A percentile compares a stretch with the other conserved stretches of the same genome.
phyloP scores from a whole-genome alignment of 2,113 vertebrate genomes.

The human region DNA sequence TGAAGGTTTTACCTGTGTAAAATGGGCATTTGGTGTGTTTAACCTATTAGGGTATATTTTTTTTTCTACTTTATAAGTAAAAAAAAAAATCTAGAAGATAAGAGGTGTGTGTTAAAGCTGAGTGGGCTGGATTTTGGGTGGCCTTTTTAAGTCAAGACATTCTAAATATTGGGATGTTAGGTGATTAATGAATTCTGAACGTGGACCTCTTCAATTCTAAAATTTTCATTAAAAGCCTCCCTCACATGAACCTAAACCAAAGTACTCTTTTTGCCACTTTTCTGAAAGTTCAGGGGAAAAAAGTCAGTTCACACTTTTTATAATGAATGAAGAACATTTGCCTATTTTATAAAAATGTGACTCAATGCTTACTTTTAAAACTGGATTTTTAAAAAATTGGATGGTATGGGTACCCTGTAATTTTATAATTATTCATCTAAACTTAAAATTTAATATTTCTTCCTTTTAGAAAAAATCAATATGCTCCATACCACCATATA shows the following conservation, averaged over 20 bases:
- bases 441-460: not conserved
- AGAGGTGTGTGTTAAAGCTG: not conserved
- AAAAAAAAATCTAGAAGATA: not conserved
- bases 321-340: not conserved
- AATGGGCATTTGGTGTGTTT: not conserved
- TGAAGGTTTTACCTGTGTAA: not conserved
- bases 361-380: conserved; percentile 4
- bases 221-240: not conserved
- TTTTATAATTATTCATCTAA: conserved; percentile 1
- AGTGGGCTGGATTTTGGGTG: not conserved
- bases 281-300: not conserved
- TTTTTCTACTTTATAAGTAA: not conserved
- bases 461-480: not conserved
- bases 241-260: not conserved
- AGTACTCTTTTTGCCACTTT: conserved; percentile 20
- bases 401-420: not conserved
- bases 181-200: not conserved
- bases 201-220: not conserved
- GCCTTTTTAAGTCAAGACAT: not conserved
- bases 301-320: not conserved
- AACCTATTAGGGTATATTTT: not conserved
- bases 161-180: not conserved
- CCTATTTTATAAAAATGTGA: not conserved
- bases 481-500: not conserved
- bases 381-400: not conserved